These are phyloP conservation scores for Galeopsomyia nigrocyanea DNA, from an alignment of 2,888 invertebrate species.

Conservation along the genomic window DNA sequence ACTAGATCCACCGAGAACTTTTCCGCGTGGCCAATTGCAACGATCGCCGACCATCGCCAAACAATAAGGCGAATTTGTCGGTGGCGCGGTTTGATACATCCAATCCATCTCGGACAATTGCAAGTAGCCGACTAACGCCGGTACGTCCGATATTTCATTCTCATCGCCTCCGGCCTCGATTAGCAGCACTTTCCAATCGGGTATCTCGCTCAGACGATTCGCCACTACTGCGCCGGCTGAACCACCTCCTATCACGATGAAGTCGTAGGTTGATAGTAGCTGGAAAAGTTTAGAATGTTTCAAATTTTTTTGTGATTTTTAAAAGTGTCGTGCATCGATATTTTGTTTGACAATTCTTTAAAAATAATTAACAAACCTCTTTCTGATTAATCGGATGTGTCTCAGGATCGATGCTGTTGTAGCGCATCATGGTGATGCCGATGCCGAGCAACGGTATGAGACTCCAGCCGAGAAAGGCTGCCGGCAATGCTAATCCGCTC, in stretches of 20 bases:
- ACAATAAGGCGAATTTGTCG: slow-evolving; percentile 85
- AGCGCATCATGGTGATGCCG: slow-evolving; percentile 84
- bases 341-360: no score
- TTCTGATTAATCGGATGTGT: slow-evolving; percentile 79
- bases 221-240: slow-evolving; percentile 92
- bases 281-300: slow-evolving; percentile 65
- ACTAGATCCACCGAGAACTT: slow-evolving; percentile 89
- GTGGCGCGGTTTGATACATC: slow-evolving; percentile 89
- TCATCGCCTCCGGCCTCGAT: slow-evolving; percentile 91
- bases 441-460: slow-evolving; percentile 86
- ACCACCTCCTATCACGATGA: slow-evolving; percentile 88
- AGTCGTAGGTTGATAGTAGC: slow-evolving; percentile 86
- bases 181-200: slow-evolving; percentile 86
- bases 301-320: neutral
- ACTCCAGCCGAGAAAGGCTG: slow-evolving; percentile 75
- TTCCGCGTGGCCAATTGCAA: slow-evolving; percentile 94
- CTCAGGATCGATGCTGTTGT: slow-evolving; percentile 87
- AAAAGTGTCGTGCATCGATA: neutral
- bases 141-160: slow-evolving; percentile 90
- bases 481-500: slow-evolving; percentile 69
- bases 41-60: slow-evolving; percentile 89
- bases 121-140: slow-evolving; percentile 85
- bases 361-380: slow-evolving; percentile 62
- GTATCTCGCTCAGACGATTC: slow-evolving; percentile 83
- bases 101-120: slow-evolving; percentile 91